Evolutionary conservation across 2,888 invertebrate species (phyloP), one percentile per base, ranked within the genome.

Genomic region (Eumacrocentrus americanus): DNA sequence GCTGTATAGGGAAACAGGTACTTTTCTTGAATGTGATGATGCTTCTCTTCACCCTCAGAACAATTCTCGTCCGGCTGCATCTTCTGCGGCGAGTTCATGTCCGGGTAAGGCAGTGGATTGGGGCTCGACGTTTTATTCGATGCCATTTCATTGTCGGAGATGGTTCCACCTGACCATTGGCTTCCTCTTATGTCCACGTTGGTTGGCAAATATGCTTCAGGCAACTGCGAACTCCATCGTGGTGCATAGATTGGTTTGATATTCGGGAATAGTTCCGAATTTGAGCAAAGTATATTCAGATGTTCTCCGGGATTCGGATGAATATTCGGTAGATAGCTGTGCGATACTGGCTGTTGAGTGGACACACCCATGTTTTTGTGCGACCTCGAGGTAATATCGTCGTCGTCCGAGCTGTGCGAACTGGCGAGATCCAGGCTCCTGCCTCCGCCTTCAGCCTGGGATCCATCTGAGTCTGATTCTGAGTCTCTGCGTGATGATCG

Each of bases 341-440:
- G 80, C 12, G 75, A 35, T 3, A 76, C 71, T 0, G 76, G 72
- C 42, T 78, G 76, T 48, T 80, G 80, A 7, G 79, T 77, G 11
- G 79, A 73, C 0, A 80, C 79, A 6, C 78, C 79, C 70, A 77
- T 77, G 38, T 71, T 78, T 53, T 79, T 78, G 61, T 78, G 79
- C 42, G 72, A 72, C 25, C 78, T 79, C 9, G 80, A 73, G 9
- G 84, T 83, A 64, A 87, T 85, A 55, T 77, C 79, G 11, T 88
- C 88, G 67, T 97, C 96, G 74, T 97, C 97, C 48, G 95, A 95
- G 7, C 95, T 95, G 83, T 97, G 97, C 77, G 95, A 95, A 50
- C 96, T 96, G 11, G 96, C 96, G 51, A 97, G 85, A 72, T 96
- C 96, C 62, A 97, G 83, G 72, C 92, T 92, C 37, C 92, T 86